phyloP scores from a whole-genome alignment of 2,113 vertebrate genomes.

The Cyanistes caeruleus region DNA sequence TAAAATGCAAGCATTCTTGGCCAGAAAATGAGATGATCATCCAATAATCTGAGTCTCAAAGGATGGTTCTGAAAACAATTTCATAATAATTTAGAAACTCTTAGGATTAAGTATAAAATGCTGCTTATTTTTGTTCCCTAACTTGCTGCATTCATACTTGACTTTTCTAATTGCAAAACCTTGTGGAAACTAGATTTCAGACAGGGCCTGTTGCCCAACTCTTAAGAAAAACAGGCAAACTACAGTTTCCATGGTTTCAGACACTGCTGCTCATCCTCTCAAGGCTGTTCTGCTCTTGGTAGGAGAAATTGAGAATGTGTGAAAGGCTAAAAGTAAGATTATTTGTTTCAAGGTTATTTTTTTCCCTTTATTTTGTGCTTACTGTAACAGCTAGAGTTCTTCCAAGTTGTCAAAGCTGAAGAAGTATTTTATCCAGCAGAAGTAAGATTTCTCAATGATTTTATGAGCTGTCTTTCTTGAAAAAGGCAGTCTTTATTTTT shows the following conservation, averaged over 20 bases:
- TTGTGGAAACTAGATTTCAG: slow-evolving; percentile 55
- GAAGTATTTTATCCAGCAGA: background rate
- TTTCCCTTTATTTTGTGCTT: background rate
- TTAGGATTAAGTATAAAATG: slow-evolving; percentile 2
- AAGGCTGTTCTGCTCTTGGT: slow-evolving; percentile 10
- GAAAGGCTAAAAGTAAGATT: slow-evolving; percentile 31
- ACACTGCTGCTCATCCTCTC: slow-evolving; percentile 45
- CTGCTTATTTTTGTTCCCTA: slow-evolving; percentile 24
- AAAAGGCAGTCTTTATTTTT: background rate
- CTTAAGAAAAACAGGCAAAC: slow-evolving; percentile 42
- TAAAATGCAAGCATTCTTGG: background rate
- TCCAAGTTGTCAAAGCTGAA: background rate
- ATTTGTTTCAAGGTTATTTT: background rate
- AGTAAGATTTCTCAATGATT: background rate
- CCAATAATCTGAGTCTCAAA: background rate
- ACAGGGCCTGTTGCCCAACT: slow-evolving; percentile 35
- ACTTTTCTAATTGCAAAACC: slow-evolving; percentile 51
- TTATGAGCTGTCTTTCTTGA: background rate
- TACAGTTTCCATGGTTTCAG: slow-evolving; percentile 67
- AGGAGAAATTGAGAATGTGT: slow-evolving; percentile 1
- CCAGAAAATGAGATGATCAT: background rate
- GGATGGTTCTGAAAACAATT: background rate
- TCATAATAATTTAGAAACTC: background rate
- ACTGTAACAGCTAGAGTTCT: background rate
- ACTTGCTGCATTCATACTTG: slow-evolving; percentile 14